A percentile compares a stretch with the other conserved stretches of the same genome.
phyloP scores from a whole-genome alignment of 92 coral and sea anemone species.

The Virgularia gustaviana region DNA sequence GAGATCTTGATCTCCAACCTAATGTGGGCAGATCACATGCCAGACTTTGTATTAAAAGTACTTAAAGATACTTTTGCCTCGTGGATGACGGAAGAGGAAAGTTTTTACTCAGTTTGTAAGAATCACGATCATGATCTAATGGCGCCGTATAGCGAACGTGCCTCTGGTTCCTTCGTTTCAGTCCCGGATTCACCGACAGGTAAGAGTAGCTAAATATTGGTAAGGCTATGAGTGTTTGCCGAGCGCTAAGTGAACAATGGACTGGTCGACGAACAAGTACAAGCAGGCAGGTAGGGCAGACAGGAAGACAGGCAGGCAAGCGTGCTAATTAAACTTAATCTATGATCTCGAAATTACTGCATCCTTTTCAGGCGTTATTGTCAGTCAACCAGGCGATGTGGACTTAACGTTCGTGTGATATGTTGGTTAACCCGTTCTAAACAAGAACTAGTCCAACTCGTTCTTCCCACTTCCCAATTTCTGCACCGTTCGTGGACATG shows the following conservation, averaged over 20 bases:
- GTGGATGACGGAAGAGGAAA: neutral
- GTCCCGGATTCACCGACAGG: constrained; percentile 36
- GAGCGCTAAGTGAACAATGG: no score
- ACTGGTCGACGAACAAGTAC: no score
- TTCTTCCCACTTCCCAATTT: no score
- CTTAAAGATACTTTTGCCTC: constrained; percentile 48
- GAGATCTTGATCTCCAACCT: constrained; percentile 81
- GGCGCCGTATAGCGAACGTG: neutral
- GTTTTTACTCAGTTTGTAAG: neutral
- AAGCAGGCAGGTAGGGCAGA: no score
- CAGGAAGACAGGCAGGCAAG: no score
- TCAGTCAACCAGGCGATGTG: constrained; percentile 18
- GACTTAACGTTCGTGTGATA: constrained; percentile 21
- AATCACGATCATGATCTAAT: constrained; percentile 9
- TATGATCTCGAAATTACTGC: no score
- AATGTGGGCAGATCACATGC: constrained; percentile 99
- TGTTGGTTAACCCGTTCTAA: no score
- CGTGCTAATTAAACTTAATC: no score
- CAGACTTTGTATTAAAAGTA: constrained; percentile 90
- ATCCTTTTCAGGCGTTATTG: constrained; percentile 14
- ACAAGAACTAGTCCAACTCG: no score
- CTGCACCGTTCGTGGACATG: no score
- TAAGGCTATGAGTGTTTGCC: no score
- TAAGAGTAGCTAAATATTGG: no score
- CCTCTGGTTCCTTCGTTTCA: neutral